Conservation (phyloP, 2,113 vertebrate genomes). For the Electrona antarctica region DNA sequence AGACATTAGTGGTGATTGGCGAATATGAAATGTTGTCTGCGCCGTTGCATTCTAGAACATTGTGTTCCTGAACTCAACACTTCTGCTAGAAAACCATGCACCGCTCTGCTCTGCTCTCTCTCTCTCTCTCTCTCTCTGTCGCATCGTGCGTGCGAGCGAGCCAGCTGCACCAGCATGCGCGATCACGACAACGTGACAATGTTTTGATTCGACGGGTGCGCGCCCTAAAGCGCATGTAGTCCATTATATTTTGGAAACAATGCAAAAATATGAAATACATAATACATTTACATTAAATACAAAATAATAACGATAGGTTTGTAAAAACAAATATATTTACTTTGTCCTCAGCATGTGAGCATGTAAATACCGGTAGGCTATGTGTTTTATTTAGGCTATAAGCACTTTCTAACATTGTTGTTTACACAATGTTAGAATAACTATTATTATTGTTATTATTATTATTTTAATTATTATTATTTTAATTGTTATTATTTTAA, state of each 20-base stretch:
- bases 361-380: neutral
- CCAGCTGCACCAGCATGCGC: constrained; percentile 9
- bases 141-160: neutral
- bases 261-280: no score
- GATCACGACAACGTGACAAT: constrained; percentile 41
- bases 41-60: constrained; percentile 42
- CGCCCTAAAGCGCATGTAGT: neutral
- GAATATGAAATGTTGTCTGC: neutral
- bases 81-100: neutral
- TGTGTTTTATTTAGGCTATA: no score
- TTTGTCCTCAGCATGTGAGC: neutral
- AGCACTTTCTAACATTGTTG: neutral
- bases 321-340: no score
- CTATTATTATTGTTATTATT: no score
- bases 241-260: no score
- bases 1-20: neutral
- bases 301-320: no score
- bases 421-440: neutral
- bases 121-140: neutral
- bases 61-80: constrained; percentile 42
- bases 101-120: constrained; percentile 1
- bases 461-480: no score
- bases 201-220: neutral
- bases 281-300: no score
- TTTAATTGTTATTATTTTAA: no score